Base-by-base conservation (phyloP, 2,113 vertebrate species). In the Sander lucioperca region DNA sequence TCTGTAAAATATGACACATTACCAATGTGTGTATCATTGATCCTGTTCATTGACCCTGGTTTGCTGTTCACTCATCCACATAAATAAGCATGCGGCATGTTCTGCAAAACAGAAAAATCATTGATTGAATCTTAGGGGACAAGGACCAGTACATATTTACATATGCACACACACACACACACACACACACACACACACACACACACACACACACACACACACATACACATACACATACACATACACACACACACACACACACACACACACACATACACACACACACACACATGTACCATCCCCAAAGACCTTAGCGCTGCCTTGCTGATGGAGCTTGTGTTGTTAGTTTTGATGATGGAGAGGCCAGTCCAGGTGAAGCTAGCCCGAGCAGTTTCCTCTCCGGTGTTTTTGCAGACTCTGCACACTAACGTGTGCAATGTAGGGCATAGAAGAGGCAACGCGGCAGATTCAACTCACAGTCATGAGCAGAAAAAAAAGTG, bases 261-360 rank as follows among this genome's bases (percentile, higher is more conserved):
- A 50, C 15, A 51, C 43, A 36, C 43, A 71, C 43, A 33, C 19
- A 74, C 25, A 63, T 14, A 66, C n/a, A 53, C 33, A 54, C 33
- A 65, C 47, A 63, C 36, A 56, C 36, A 56, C n/a, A 43, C 7
- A 16, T 14, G 54, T 51, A 23, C 23, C 47, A 45, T 88, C 81
- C 81, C 81, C 82, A 51, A 48, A 91, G 73, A 76, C 77, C 74
- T 30, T 25, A 45, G 57, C 30, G 66, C 47, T 57, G 58, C 75
- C 69, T 43, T 74, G 86, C 84, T 85, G 88, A 89, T 91, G 73
- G 77, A 90, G 83, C 77, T 11, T 69, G 59, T 62, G 78, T 85
- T 90, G 86, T 90, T 91, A 48, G 84, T 88, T 91, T 86, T 91
- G 93, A 94, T 93, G 93, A 95, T 91, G 82, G 68, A 89, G 68